These are phyloP conservation scores for Rutilus rutilus DNA, from an alignment of 2,113 vertebrate species.

Conservation along the genomic window DNA sequence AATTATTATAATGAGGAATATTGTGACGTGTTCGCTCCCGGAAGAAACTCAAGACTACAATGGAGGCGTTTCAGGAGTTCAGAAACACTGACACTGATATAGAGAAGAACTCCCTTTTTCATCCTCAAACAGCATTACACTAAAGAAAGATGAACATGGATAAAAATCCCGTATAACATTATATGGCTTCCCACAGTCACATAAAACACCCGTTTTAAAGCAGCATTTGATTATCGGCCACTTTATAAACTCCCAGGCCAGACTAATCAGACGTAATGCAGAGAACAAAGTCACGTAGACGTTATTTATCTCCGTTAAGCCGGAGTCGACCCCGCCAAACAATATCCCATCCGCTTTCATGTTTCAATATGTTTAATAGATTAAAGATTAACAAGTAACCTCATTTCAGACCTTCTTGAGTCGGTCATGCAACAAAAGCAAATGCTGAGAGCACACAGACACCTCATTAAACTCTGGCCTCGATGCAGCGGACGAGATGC, in stretches of 20 bases:
- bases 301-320: not conserved
- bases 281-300: not conserved
- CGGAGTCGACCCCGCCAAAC: not conserved
- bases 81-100: too few relatives aligned
- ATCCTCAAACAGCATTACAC: too few relatives aligned
- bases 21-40: too few relatives aligned
- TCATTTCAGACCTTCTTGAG: not conserved
- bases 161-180: too few relatives aligned
- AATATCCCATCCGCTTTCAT: not conserved
- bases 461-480: not conserved
- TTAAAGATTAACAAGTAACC: not conserved
- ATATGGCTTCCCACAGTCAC: not conserved
- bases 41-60: too few relatives aligned
- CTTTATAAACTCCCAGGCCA: not conserved
- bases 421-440: not conserved
- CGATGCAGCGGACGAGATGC: too few relatives aligned
- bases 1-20: too few relatives aligned
- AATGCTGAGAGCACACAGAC: not conserved
- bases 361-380: not conserved
- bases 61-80: too few relatives aligned
- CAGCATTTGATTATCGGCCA: not conserved
- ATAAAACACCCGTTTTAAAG: not conserved
- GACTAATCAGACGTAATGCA: not conserved
- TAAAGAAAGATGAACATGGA: too few relatives aligned
- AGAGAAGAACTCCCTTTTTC: too few relatives aligned